Evolutionary conservation across 2,113 vertebrate genomes (phyloP).

Genomic region (Aspidoscelis tigris): DNA sequence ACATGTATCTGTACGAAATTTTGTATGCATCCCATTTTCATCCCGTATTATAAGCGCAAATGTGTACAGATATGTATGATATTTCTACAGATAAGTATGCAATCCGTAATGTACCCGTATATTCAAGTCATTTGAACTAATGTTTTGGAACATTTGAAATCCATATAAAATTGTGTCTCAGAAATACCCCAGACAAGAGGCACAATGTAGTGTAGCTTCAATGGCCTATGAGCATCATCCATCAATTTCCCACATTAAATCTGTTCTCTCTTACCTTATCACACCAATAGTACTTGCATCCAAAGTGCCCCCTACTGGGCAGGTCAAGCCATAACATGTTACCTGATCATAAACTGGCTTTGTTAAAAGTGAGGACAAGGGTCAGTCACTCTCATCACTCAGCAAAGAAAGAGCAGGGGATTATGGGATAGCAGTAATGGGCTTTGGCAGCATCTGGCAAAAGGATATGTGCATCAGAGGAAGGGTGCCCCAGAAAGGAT

Average conservation of each 20-base stretch:
- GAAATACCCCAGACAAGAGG: no score
- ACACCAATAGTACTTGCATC: background rate
- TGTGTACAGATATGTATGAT: no score
- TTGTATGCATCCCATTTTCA: no score
- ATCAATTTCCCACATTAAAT: background rate
- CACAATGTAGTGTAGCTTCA: background rate
- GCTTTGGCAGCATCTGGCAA: slow-evolving; percentile 19
- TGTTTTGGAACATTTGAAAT: no score
- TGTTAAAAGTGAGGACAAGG: slow-evolving; percentile 21
- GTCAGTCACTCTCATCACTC: background rate
- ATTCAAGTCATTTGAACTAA: no score
- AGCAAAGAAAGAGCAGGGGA: slow-evolving; percentile 1
- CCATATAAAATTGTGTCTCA: no score
- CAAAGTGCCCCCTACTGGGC: background rate
- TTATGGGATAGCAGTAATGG: slow-evolving; percentile 14
- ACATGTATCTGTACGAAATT: no score
- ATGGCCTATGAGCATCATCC: no score
- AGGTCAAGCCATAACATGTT: background rate
- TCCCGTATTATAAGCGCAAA: no score
- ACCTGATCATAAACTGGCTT: background rate
- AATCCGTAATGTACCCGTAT: no score
- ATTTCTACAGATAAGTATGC: no score
- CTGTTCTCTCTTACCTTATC: background rate
- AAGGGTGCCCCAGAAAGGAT: background rate
- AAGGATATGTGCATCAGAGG: background rate